A percentile compares a stretch with the other conserved stretches of the same genome.
Conservation (phyloP, 92 coral and sea anemone species). For the Desmophyllum pertusum region DNA sequence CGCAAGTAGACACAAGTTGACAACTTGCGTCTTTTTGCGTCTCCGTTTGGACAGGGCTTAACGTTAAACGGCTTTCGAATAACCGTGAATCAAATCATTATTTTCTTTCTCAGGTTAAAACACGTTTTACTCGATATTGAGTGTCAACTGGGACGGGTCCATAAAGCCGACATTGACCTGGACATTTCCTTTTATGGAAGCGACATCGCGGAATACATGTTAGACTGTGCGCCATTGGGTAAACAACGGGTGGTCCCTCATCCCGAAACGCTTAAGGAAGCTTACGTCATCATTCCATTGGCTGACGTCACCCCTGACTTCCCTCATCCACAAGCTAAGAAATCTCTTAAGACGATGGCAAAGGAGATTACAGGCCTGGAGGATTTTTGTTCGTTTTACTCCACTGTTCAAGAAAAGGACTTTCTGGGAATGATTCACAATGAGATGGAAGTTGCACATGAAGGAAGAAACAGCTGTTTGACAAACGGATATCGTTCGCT, state of each 20-base stretch:
- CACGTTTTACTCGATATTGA: not conserved
- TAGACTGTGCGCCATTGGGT: not conserved
- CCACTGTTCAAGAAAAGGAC: conserved; percentile 20
- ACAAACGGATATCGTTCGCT: not conserved
- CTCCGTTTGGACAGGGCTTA: too few relatives aligned
- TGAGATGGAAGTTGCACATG: not conserved
- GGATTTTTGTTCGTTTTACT: conserved; percentile 35
- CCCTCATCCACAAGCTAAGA: conserved; percentile 50
- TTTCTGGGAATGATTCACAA: not conserved
- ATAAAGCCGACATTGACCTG: not conserved
- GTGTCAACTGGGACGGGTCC: not conserved
- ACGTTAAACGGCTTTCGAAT: too few relatives aligned
- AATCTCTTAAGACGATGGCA: conserved; percentile 42
- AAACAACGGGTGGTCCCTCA: conserved; percentile 27
- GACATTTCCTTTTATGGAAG: not conserved
- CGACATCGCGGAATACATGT: not conserved
- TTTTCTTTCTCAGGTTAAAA: not conserved
- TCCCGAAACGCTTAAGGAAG: conserved; percentile 33
- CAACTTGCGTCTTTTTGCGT: too few relatives aligned
- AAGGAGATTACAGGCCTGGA: conserved; percentile 36
- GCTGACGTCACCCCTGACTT: conserved; percentile 64
- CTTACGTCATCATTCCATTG: conserved; percentile 57
- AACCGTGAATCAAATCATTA: not conserved
- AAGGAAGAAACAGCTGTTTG: not conserved
- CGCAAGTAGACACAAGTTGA: too few relatives aligned